phyloP scores from a whole-genome alignment of 2,797 vertebrate species.

The Amblyraja radiata region DNA sequence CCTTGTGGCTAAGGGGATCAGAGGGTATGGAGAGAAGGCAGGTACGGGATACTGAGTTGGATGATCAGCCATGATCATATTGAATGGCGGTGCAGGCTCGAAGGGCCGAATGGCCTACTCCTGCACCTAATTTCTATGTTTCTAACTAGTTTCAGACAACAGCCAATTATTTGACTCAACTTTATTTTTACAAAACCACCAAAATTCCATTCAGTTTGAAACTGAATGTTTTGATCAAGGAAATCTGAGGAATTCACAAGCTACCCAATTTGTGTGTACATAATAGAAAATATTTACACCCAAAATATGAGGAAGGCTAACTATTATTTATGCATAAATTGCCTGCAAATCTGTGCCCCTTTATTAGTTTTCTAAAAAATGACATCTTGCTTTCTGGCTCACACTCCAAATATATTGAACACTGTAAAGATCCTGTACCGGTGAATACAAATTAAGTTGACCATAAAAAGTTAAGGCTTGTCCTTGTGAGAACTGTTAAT shows the following conservation, averaged over 20 bases:
- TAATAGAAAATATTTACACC: neutral
- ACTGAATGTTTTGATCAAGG: neutral
- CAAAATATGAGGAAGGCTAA: neutral
- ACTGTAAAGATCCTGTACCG: neutral
- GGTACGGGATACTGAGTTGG: too few species aligned
- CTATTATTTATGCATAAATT: neutral
- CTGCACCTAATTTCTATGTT: too few species aligned
- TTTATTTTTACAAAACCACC: neutral
- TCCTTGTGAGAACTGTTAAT: neutral
- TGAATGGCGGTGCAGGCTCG: too few species aligned
- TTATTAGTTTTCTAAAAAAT: neutral
- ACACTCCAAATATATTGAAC: neutral
- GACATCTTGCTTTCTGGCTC: neutral
- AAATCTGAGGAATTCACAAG: neutral
- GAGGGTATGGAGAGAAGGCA: too few species aligned
- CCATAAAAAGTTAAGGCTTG: neutral
- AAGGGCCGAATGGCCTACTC: too few species aligned
- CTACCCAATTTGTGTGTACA: neutral
- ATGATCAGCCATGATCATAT: too few species aligned
- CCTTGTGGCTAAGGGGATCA: too few species aligned
- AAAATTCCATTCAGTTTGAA: neutral
- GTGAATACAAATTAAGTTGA: neutral
- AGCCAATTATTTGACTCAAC: neutral
- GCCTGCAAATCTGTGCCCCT: neutral
- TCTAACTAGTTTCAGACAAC: neutral